Percentiles rank a stretch among this genome's conserved stretches.
phyloP scores from a whole-genome alignment of 2,888 invertebrate genomes.

The Habroteleia sp. region DNA sequence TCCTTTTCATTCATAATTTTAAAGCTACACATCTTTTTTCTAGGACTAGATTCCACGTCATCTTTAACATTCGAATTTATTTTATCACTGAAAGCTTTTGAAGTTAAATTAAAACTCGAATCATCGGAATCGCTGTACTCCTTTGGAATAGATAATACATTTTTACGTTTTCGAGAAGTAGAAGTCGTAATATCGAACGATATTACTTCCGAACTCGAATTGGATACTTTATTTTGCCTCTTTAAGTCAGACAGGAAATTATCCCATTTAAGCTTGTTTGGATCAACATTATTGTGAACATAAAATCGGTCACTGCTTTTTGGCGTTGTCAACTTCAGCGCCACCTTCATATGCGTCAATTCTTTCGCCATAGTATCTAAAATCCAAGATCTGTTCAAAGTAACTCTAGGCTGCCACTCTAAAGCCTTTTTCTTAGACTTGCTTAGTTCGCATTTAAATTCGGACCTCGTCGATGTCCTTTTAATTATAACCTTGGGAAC shows the following conservation, averaged over 20 bases:
- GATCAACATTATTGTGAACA: slow-evolving; percentile 39
- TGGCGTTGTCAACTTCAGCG: slow-evolving; percentile 64
- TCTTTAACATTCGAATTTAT: slow-evolving; percentile 65
- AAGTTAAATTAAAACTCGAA: slow-evolving; percentile 20
- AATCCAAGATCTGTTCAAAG: slow-evolving; percentile 73
- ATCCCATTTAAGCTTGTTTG: slow-evolving; percentile 60
- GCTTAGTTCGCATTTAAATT: slow-evolving; percentile 79
- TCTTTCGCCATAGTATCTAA: slow-evolving; percentile 77
- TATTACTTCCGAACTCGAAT: slow-evolving; percentile 67
- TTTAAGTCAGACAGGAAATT: slow-evolving; percentile 67
- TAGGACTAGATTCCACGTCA: slow-evolving; percentile 34
- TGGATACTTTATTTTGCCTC: slow-evolving; percentile 66
- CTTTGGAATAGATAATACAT: slow-evolving; percentile 20
- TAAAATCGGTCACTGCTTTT: slow-evolving; percentile 40
- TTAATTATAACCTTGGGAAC: slow-evolving; percentile 79
- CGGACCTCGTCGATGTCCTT: slow-evolving; percentile 75
- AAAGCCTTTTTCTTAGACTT: slow-evolving; percentile 70
- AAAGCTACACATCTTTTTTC: slow-evolving; percentile 2
- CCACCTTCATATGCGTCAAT: slow-evolving; percentile 71
- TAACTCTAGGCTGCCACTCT: slow-evolving; percentile 78
- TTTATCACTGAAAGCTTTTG: slow-evolving; percentile 63
- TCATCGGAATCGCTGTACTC: slow-evolving; percentile 37
- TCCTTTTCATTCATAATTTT: slow-evolving; percentile 25
- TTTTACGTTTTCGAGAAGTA: slow-evolving; percentile 36
- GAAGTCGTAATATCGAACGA: slow-evolving; percentile 48